These are phyloP conservation scores for Otis tarda DNA, from an alignment of 2,113 vertebrate genomes.

Conservation along the genomic window DNA sequence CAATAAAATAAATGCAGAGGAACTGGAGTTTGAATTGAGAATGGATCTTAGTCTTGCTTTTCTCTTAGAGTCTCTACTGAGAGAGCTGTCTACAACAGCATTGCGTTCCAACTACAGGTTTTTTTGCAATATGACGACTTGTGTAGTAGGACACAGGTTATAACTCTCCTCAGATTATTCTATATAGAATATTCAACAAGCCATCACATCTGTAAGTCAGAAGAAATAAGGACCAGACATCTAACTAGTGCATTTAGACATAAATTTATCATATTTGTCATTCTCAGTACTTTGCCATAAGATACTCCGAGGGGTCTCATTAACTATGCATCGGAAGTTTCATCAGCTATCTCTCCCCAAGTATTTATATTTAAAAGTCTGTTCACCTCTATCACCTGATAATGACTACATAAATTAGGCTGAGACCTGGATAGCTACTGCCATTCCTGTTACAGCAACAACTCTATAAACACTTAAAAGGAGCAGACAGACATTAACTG, in stretches of 20 bases:
- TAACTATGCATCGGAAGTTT: background rate
- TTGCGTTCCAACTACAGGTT: background rate
- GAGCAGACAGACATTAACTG: background rate
- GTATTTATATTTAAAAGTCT: background rate
- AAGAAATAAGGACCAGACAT: background rate
- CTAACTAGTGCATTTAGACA: background rate
- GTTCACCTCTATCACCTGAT: background rate
- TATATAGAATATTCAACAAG: background rate
- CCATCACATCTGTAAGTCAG: background rate
- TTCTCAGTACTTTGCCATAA: background rate
- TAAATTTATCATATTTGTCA: background rate
- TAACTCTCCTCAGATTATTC: background rate
- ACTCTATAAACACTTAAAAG: background rate
- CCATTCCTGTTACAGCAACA: background rate
- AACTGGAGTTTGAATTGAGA: background rate
- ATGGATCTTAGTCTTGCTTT: background rate
- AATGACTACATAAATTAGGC: background rate
- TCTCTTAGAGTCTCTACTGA: background rate
- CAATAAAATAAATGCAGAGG: background rate
- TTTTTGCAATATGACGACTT: background rate
- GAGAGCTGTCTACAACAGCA: background rate
- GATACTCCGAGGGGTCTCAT: background rate
- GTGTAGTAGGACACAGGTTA: background rate
- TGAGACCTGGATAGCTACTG: background rate
- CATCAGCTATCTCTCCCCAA: background rate